Percentiles rank a stretch among this genome's conserved stretches.
These are phyloP conservation scores for Biston stratarius DNA, from an alignment of 2,888 invertebrate genomes.

Conservation along the genomic window DNA sequence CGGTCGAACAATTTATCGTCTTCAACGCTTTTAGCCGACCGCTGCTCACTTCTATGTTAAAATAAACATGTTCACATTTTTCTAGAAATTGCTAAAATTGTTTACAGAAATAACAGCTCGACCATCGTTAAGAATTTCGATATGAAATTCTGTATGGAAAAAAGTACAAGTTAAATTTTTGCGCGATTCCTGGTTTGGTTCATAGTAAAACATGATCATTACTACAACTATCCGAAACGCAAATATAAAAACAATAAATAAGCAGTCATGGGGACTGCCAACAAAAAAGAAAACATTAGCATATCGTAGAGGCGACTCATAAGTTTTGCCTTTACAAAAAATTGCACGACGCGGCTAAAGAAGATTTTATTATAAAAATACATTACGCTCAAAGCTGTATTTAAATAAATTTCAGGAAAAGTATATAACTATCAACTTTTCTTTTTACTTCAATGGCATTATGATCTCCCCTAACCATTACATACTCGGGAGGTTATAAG, in stretches of 20 bases:
- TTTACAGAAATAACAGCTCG: background rate
- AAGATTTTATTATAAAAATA: background rate
- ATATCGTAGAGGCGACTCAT: too few species aligned
- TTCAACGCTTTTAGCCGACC: background rate
- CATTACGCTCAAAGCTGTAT: background rate
- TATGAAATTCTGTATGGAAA: background rate
- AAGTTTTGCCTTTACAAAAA: too few species aligned
- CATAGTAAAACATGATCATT: too few species aligned
- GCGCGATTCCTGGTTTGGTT: too few species aligned
- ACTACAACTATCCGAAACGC: too few species aligned
- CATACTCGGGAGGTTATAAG: background rate
- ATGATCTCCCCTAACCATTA: background rate
- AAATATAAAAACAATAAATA: too few species aligned
- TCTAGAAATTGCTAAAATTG: background rate
- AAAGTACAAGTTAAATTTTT: too few species aligned
- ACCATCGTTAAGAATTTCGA: too few species aligned
- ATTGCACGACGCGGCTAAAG: too few species aligned
- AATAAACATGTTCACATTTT: background rate
- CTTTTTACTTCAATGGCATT: background rate
- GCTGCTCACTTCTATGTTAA: background rate
- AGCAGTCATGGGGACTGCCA: too few species aligned
- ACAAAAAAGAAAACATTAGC: too few species aligned
- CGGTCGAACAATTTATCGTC: slow-evolving; percentile 13
- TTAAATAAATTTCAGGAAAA: background rate
- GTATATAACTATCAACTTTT: background rate